Conservation (phyloP, 2,888 invertebrate genomes). For the Nysson spinosus region DNA sequence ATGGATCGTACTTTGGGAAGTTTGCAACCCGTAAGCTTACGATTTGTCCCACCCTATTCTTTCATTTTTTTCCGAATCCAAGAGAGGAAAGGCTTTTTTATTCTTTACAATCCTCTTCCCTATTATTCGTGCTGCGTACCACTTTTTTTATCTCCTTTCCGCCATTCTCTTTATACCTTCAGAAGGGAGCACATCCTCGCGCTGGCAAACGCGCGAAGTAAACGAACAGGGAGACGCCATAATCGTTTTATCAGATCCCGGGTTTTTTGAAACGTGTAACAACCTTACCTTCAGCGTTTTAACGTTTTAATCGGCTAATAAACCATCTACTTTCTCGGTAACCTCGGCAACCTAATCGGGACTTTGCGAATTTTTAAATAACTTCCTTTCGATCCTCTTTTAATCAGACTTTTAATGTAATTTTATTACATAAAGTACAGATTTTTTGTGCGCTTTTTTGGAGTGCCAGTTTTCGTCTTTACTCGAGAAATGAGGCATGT, state of each 20-base stretch:
- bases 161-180: background rate
- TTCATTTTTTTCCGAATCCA: background rate
- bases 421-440: too few species aligned
- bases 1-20: too few species aligned
- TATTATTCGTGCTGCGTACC: background rate
- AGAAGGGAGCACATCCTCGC: background rate
- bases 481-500: too few species aligned
- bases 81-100: background rate
- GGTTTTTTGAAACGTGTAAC: slow-evolving; percentile 12
- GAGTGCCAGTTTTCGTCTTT: too few species aligned
- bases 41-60: background rate
- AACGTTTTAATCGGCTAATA: too few species aligned
- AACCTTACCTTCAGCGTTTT: too few species aligned
- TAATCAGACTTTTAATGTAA: too few species aligned
- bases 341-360: too few species aligned
- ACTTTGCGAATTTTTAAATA: too few species aligned
- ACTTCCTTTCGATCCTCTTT: too few species aligned
- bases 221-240: background rate
- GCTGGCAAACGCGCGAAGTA: background rate
- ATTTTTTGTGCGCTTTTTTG: too few species aligned
- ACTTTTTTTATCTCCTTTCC: background rate
- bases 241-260: slow-evolving; percentile 21
- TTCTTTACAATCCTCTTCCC: background rate
- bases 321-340: too few species aligned
- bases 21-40: background rate